Conservation (phyloP, 2,888 invertebrate species). For the Dicyrtoma fusca region DNA sequence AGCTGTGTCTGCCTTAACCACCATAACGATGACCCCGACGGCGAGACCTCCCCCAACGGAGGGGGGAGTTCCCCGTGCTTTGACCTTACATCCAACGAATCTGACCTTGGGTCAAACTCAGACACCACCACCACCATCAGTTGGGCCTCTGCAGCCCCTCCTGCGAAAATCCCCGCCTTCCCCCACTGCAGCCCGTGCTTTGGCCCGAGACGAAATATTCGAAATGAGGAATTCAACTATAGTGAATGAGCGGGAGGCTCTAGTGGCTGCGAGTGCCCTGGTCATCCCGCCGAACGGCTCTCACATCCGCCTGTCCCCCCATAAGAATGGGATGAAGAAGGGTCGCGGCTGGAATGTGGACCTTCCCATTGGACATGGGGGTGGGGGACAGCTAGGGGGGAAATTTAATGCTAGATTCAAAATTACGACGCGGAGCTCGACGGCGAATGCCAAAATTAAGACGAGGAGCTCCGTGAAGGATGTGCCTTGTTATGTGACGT, state of each 20-base stretch:
- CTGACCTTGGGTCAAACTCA: neutral
- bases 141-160: neutral
- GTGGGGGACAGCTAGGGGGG: neutral
- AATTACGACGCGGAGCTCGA: constrained; percentile 44
- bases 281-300: constrained; percentile 41
- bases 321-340: constrained; percentile 46
- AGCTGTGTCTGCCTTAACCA: neutral
- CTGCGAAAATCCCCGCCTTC: constrained; percentile 18
- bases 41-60: neutral
- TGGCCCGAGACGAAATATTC: constrained; percentile 31
- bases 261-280: constrained; percentile 54
- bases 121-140: neutral
- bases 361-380: neutral
- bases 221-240: constrained; percentile 38
- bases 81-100: neutral
- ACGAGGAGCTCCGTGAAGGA: constrained; percentile 42
- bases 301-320: constrained; percentile 32
- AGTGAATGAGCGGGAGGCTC: constrained; percentile 53
- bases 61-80: neutral
- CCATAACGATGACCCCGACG: neutral
- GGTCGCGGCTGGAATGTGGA: constrained; percentile 24
- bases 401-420: constrained; percentile 14
- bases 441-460: constrained; percentile 52
- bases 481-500: constrained; percentile 19
- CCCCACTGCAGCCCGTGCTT: constrained; percentile 21